Base-by-base conservation (phyloP, 2,113 vertebrate genomes). In the Capreolus pygargus region DNA sequence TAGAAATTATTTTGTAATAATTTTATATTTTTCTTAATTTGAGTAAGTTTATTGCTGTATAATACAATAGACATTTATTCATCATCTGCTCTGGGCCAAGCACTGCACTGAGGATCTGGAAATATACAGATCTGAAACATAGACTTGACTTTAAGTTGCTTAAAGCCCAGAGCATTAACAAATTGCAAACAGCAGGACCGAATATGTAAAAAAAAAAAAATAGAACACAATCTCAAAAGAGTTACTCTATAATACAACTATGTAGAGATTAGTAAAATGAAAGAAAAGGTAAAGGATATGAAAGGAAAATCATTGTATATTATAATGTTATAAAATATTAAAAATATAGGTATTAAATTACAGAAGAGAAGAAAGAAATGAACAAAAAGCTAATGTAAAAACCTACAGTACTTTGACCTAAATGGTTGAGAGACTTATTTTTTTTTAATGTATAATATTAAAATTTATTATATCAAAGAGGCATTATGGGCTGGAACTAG, bases 331-430 rank as follows among this genome's bases (percentile, higher is more conserved):
- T 64, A 89, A 76, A 43, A 84, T 45, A 76, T 17, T 52, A 28
- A 28, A 91, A 83, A 64, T 57, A 11, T 27, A 85, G 57, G 64
- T 50, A 14, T 60, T 81, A 89, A 93, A 95, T 94, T 94, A 23
- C 88, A 52, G 17, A 94, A 82, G 79, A 70, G 87, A 95, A 92
- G n/a, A 78, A 92, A 81, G n/a, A 94, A 96, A 84, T 52, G 33
- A 15, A 90, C n/a, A 83, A 83, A 96, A 95, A 92, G 11, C 23
- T 83, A 89, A 83, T 13, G 64, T 74, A 83, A 82, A 78, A 87
- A 50, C 36, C 33, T 94, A 39, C 10, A 87, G 74, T 95, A 88
- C 36, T 95, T 86, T 85, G 36, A 89, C 17, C 14, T 86, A 13
- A 89, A 60, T 30, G 25, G 39, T 55, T 6, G 14, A 30, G 16